A percentile compares a stretch with the other conserved stretches of the same genome.
Evolutionary conservation across 2,797 vertebrate species (phyloP).

Genomic region (Gymnoscopelus braueri): DNA sequence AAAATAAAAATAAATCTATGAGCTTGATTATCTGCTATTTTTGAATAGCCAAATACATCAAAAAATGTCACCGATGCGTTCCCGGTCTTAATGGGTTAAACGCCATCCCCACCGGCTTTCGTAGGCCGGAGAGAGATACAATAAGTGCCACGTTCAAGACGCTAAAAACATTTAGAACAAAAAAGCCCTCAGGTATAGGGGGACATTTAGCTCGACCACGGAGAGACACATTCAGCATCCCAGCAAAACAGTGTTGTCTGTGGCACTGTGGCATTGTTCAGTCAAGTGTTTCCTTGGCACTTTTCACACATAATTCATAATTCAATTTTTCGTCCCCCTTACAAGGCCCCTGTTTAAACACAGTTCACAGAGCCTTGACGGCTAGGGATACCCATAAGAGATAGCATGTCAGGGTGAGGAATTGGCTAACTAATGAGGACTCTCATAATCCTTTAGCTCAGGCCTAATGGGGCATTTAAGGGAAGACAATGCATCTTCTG

Average conservation of each 20-base stretch:
- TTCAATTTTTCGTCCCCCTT: conserved; percentile 43
- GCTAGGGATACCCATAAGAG: conserved; percentile 69
- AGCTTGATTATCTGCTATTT: too few relatives aligned
- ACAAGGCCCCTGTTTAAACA: conserved; percentile 72
- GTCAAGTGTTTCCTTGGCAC: conserved; percentile 5
- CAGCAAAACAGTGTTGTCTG: neutral
- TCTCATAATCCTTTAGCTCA: conserved; percentile 81
- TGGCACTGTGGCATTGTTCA: neutral
- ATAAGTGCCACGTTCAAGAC: too few relatives aligned
- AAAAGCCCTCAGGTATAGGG: conserved; percentile 25
- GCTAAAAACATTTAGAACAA: neutral
- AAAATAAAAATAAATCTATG: too few relatives aligned
- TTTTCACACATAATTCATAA: conserved; percentile 50
- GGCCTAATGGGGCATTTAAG: conserved; percentile 85
- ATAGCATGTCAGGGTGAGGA: conserved; percentile 79
- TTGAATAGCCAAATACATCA: too few relatives aligned
- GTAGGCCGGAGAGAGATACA: neutral
- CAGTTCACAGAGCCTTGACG: conserved; percentile 68
- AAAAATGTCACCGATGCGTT: too few relatives aligned
- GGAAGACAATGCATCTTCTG: conserved; percentile 82
- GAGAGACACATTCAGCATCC: conserved; percentile 10
- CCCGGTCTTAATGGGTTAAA: neutral
- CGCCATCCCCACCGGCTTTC: conserved; percentile 22
- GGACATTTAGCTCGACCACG: neutral
- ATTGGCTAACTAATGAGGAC: conserved; percentile 82